phyloP scores from a whole-genome alignment of 92 coral and sea anemone species.

The Scolanthus callimorphus region DNA sequence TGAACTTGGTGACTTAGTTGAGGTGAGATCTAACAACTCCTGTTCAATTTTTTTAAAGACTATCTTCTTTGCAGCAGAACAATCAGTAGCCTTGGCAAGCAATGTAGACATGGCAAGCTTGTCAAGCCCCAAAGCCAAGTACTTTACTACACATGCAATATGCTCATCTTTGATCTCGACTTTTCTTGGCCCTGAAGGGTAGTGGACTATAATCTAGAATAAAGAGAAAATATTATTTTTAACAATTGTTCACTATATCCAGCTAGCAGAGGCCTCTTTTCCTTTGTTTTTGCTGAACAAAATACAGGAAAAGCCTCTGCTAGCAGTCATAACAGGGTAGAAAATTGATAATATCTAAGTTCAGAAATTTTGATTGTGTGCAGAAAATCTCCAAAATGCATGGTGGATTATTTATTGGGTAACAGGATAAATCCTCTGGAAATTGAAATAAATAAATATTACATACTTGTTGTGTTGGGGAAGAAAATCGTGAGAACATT shows the following conservation, averaged over 20 bases:
- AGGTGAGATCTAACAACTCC: not conserved
- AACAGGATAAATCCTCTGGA: too few relatives aligned
- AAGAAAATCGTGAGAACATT: too few relatives aligned
- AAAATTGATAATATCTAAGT: not conserved
- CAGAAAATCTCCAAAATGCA: not conserved
- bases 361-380: not conserved
- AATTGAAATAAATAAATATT: too few relatives aligned
- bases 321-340: not conserved
- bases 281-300: not conserved
- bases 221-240: not conserved
- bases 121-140: not conserved
- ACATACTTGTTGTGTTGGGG: too few relatives aligned
- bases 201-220: not conserved
- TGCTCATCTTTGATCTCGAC: not conserved
- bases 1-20: conserved; percentile 6
- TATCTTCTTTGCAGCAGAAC: not conserved
- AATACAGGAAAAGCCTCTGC: not conserved
- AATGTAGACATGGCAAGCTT: not conserved
- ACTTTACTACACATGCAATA: not conserved
- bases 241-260: not conserved
- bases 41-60: not conserved
- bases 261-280: not conserved
- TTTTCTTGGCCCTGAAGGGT: not conserved
- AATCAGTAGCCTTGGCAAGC: not conserved
- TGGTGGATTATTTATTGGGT: too few relatives aligned